A percentile compares a stretch with the other conserved stretches of the same genome.
These are phyloP conservation scores for Sebastes flavidus DNA, from an alignment of 2,797 vertebrate genomes.

Conservation along the genomic window DNA sequence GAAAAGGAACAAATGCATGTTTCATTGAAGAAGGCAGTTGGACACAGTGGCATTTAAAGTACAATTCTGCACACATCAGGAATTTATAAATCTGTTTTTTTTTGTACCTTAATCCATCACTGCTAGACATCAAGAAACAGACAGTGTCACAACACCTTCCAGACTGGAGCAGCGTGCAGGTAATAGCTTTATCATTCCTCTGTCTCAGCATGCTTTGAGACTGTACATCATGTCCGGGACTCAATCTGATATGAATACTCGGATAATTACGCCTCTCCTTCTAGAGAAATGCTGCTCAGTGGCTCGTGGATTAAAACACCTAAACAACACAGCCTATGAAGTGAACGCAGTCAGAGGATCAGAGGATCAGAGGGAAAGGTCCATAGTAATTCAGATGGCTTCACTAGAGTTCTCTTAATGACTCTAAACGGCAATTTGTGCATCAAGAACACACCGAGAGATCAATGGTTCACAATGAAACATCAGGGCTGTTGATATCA, in stretches of 20 bases:
- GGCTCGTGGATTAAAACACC: conserved; percentile 7
- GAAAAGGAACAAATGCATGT: conserved; percentile 20
- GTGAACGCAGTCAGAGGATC: conserved; percentile 1
- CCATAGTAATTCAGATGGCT: conserved; percentile 26
- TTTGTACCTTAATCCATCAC: conserved; percentile 70
- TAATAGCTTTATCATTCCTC: conserved; percentile 68
- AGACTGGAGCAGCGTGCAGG: conserved; percentile 50
- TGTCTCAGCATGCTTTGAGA: conserved; percentile 47
- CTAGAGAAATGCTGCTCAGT: conserved; percentile 22
- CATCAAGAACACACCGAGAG: conserved; percentile 37
- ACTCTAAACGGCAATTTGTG: conserved; percentile 12
- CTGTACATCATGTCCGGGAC: conserved; percentile 26
- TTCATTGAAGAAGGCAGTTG: conserved; percentile 25
- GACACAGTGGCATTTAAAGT: conserved; percentile 57
- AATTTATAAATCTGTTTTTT: conserved; percentile 70
- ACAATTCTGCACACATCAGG: conserved; percentile 54
- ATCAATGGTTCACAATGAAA: conserved; percentile 58
- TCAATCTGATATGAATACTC: conserved; percentile 6
- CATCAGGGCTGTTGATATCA: conserved; percentile 47
- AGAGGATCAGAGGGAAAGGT: background rate
- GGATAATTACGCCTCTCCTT: conserved; percentile 25
- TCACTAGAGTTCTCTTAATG: conserved; percentile 5
- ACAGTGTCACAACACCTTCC: conserved; percentile 53
- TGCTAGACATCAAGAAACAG: conserved; percentile 50
- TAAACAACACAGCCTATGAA: background rate